A percentile compares a stretch with the other conserved stretches of the same genome.
phyloP scores from a whole-genome alignment of 2,797 vertebrate species.

The Falco rusticolus region DNA sequence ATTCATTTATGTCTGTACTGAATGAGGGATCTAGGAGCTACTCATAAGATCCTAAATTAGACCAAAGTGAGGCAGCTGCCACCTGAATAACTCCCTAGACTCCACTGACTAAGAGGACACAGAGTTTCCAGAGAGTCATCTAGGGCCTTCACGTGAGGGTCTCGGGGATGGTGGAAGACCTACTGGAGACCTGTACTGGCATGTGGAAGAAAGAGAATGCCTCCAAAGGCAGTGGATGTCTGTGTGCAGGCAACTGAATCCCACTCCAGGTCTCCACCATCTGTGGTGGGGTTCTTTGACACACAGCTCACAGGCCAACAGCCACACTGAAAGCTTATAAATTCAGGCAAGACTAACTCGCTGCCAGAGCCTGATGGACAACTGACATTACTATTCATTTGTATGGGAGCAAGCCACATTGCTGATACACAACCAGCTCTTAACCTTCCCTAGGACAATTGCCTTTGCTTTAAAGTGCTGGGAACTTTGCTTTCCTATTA shows the following conservation, averaged over 20 bases:
- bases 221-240: background rate
- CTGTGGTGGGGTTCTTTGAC: background rate
- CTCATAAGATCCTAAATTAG: background rate
- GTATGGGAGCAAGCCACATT: background rate
- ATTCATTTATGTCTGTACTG: background rate
- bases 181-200: background rate
- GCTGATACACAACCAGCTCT: slow-evolving; percentile 44
- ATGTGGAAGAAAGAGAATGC: background rate
- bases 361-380: background rate
- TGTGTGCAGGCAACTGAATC: background rate
- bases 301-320: background rate
- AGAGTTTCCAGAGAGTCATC: background rate
- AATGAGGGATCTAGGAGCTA: background rate
- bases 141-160: background rate
- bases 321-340: background rate
- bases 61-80: background rate
- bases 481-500: slow-evolving; percentile 59
- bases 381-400: background rate
- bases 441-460: slow-evolving; percentile 9
- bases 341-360: background rate
- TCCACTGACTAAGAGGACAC: background rate
- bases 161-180: background rate
- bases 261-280: background rate
- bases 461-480: slow-evolving; percentile 41
- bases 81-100: background rate